Evolutionary conservation across 2,888 invertebrate species (phyloP).

Genomic region (Mantis religiosa): DNA sequence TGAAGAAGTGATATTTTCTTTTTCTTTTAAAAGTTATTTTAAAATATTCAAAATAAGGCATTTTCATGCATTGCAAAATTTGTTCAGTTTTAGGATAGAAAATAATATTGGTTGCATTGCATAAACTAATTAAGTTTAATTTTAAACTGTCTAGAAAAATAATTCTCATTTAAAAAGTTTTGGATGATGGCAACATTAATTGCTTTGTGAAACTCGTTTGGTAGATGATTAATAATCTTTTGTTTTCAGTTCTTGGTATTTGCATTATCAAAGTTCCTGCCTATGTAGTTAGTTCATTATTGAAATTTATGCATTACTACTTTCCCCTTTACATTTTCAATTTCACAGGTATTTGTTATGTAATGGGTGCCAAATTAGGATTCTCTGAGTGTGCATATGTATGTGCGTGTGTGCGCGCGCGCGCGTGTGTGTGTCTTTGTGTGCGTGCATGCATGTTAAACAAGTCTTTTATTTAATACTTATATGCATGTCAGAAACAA

Average conservation of each 20-base stretch:
- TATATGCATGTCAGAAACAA: too few species aligned
- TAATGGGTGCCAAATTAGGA: neutral
- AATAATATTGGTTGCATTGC: neutral
- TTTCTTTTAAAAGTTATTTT: neutral
- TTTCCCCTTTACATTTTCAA: neutral
- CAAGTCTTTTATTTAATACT: too few species aligned
- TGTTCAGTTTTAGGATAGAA: neutral
- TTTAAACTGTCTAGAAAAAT: neutral
- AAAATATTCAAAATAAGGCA: neutral
- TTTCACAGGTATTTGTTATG: neutral
- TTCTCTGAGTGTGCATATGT: neutral
- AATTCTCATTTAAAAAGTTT: neutral
- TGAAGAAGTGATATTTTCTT: neutral
- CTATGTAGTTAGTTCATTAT: constrained; percentile 1
- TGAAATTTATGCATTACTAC: neutral
- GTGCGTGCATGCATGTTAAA: too few species aligned
- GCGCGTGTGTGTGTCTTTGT: neutral
- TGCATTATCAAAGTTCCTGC: constrained; percentile 1
- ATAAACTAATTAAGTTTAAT: neutral
- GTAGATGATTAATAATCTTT: neutral
- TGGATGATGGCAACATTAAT: neutral
- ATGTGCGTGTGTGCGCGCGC: neutral
- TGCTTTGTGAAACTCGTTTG: neutral
- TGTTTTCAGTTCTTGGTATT: constrained; percentile 2
- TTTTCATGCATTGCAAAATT: neutral